Evolutionary conservation across 53 echinoderm and acorn worm species (phyloP), one percentile per base, ranked within the genome.

Genomic region (Actinopyga echinites): DNA sequence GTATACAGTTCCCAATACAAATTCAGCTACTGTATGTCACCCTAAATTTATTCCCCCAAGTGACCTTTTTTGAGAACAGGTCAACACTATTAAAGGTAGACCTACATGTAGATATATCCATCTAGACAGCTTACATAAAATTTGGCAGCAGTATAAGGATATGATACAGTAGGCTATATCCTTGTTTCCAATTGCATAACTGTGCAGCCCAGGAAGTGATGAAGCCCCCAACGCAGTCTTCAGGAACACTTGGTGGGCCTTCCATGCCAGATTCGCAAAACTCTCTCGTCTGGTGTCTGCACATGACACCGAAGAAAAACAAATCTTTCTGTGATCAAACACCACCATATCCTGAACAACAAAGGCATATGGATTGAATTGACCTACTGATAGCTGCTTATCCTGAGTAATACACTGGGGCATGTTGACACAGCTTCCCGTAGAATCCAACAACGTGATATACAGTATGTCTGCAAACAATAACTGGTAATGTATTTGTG

Each of bases 261-360:
- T 23, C 44, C 42, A 62, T 29, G 62, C 22, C 42, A 69, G 42
- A 69, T 69, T 69, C 37, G 38, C 40, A 35, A 69, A 69, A 69
- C 69, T 44, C 69, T 42, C 24, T 38, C 44, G 25, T 24, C 37
- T 40, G n/a, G 30, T 69, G 38, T 69, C 38, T 26, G 26, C 40
- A 38, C 22, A 69, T 36, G 42, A 69, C 69, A 69, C 37, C 69
- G 40, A 38, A 69, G 69, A 44, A 38, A 69, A 69, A 69, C 69
- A 69, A 69, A 69, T 38, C 20, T 44, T n/a, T 24, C 40, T 43
- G 71, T 37, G 40, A 71, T 40, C 71, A 40, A 71, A 71, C 42
- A 71, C 71, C 71, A 71, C 71, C 42, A 20, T 40, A 71, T 71
- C 71, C 71, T 71, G 71, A 71, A 71, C 71, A 71, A 71, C 71